A percentile compares a stretch with the other conserved stretches of the same genome.
phyloP scores from a whole-genome alignment of 1,140 invertebrate genomes.

The Aradophagus sp. region DNA sequence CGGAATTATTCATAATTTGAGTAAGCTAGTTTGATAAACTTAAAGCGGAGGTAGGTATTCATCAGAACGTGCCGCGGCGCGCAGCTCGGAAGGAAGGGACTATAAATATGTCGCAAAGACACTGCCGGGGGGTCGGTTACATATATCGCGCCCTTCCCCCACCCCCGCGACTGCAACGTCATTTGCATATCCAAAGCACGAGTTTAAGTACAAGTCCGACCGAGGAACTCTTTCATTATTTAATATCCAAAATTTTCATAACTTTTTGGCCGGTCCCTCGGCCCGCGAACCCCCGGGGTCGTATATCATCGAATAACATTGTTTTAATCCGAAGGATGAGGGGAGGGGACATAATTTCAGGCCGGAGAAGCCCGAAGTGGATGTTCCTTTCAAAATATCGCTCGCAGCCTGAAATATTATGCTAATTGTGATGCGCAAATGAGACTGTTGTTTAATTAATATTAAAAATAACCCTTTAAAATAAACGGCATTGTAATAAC shows the following conservation, averaged over 20 bases:
- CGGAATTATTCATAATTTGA: slow-evolving; percentile 67
- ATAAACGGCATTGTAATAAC: slow-evolving; percentile 20
- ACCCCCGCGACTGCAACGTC: too few species aligned
- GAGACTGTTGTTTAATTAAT: slow-evolving; percentile 37
- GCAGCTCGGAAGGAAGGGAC: slow-evolving; percentile 64
- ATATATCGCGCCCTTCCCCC: slow-evolving; percentile 57
- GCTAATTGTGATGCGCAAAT: slow-evolving; percentile 17
- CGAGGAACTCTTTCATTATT: slow-evolving; percentile 47
- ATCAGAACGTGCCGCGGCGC: slow-evolving; percentile 57
- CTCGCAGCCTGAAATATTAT: slow-evolving; percentile 20
- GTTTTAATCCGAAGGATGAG: slow-evolving; percentile 34
- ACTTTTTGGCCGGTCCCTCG: slow-evolving; percentile 24
- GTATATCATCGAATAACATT: slow-evolving; percentile 41
- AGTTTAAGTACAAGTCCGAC: slow-evolving; percentile 58
- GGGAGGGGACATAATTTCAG: slow-evolving; percentile 26
- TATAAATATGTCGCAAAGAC: slow-evolving; percentile 70
- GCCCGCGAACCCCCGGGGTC: slow-evolving; percentile 1
- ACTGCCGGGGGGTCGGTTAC: slow-evolving; percentile 63
- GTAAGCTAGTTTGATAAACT: slow-evolving; percentile 68
- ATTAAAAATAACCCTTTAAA: slow-evolving; percentile 30
- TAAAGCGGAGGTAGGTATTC: slow-evolving; percentile 66
- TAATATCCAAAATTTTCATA: slow-evolving; percentile 51
- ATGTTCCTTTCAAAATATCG: slow-evolving; percentile 30
- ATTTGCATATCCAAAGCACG: slow-evolving; percentile 71
- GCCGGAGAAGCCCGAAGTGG: slow-evolving; percentile 2